These are phyloP conservation scores for Imbricaverruca yamaguchii DNA, from an alignment of 2,888 invertebrate species.

Conservation along the genomic window DNA sequence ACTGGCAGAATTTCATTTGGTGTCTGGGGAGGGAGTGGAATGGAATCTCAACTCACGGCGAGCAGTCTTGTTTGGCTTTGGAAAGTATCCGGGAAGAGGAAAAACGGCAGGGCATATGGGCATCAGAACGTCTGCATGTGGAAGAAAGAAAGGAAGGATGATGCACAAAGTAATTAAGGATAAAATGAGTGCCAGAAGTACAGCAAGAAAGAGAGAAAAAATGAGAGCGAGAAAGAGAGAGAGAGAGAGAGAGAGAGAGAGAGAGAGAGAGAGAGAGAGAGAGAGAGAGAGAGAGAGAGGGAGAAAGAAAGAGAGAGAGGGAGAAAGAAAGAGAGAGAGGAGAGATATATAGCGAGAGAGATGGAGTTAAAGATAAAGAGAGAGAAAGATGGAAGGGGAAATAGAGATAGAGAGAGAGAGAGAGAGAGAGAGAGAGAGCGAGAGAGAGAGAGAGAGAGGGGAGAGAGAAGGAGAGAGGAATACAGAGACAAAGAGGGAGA, in stretches of 20 bases:
- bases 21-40: conserved; percentile 2
- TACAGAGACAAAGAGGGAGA: not conserved
- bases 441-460: not conserved
- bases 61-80: not conserved
- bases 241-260: conserved; percentile 17
- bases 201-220: not conserved
- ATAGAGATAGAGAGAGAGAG: not conserved
- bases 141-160: no score
- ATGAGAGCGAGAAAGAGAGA: conserved; percentile 18
- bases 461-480: not conserved
- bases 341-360: no score
- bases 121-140: no score
- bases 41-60: not conserved
- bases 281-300: not conserved
- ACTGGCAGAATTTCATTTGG: conserved; percentile 9
- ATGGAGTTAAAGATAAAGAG: no score
- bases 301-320: not conserved
- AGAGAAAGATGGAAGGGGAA: not conserved
- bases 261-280: not conserved
- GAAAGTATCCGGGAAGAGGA: not conserved
- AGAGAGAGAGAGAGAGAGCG: not conserved
- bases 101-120: no score
- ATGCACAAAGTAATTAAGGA: not conserved
- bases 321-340: conserved; percentile 14
- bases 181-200: not conserved